phyloP scores from a whole-genome alignment of 2,888 invertebrate species.

The Drosophila helvetica region DNA sequence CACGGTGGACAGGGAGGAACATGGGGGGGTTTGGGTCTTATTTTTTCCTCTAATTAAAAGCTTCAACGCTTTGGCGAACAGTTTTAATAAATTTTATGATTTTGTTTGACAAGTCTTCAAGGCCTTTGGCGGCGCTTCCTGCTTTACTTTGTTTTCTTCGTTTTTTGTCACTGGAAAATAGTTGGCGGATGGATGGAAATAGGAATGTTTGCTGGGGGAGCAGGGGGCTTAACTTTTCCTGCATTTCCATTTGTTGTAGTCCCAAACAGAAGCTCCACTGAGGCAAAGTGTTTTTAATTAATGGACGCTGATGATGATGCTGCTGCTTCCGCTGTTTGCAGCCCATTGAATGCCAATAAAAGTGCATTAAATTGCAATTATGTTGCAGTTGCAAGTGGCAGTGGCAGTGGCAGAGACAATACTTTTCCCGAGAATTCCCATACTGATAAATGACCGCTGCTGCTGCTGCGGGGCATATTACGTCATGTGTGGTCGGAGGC shows the following conservation, averaged over 20 bases:
- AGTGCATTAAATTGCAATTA: conserved; percentile 74
- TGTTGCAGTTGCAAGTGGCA: conserved; percentile 31
- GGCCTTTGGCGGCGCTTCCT: conserved; percentile 26
- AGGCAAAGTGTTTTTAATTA: conserved; percentile 70
- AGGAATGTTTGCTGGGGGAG: not conserved
- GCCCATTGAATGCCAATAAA: conserved; percentile 62
- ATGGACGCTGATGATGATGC: conserved; percentile 46
- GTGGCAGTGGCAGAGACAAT: not conserved
- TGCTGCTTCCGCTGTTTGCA: conserved; percentile 34
- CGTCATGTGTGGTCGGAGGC: conserved; percentile 6
- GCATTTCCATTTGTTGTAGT: not conserved
- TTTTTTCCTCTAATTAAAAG: conserved; percentile 68
- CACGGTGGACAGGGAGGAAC: not conserved
- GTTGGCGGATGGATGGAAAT: conserved; percentile 2
- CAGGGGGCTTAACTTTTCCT: not conserved
- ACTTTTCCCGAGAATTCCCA: conserved; percentile 5
- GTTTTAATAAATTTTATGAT: conserved; percentile 71
- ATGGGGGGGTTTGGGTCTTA: no score
- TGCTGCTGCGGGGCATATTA: conserved; percentile 7
- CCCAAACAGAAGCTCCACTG: conserved; percentile 16
- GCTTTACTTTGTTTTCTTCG: conserved; percentile 12
- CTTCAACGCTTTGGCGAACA: conserved; percentile 43
- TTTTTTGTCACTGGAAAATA: conserved; percentile 21
- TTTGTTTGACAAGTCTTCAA: conserved; percentile 57
- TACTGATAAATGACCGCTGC: conserved; percentile 38